Conservation (phyloP, 2,113 vertebrate species). For the Anser brachyrhynchus region DNA sequence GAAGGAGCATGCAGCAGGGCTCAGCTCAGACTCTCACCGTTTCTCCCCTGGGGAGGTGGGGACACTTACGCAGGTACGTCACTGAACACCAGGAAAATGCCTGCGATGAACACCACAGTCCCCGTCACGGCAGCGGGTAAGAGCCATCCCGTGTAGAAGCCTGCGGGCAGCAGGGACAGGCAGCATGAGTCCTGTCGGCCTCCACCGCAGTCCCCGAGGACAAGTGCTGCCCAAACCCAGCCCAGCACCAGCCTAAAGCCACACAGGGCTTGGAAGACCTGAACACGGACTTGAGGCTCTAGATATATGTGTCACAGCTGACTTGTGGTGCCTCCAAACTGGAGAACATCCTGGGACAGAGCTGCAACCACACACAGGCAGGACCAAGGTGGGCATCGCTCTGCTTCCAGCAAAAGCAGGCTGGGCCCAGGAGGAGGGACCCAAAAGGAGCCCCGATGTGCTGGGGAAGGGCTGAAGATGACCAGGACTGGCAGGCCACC, state of each 20-base stretch:
- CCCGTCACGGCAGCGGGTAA: conserved; percentile 50
- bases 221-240: not conserved
- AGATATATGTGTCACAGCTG: not conserved
- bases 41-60: not conserved
- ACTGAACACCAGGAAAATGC: conserved; percentile 27
- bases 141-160: conserved; percentile 73
- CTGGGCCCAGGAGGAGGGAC: not conserved
- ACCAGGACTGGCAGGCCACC: not conserved
- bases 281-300: not conserved
- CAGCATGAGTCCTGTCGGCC: not conserved
- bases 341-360: not conserved
- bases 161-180: not conserved
- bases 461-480: not conserved
- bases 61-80: conserved; percentile 62
- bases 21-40: too few relatives aligned
- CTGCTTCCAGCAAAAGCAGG: not conserved
- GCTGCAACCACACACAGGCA: not conserved
- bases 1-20: not conserved
- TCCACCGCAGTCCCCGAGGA: not conserved
- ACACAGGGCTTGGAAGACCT: not conserved
- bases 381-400: too few relatives aligned
- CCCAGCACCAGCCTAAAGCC: not conserved
- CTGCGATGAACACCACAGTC: conserved; percentile 42
- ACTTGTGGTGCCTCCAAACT: not conserved
- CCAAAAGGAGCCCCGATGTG: not conserved